A percentile compares a stretch with the other conserved stretches of the same genome.
These are phyloP conservation scores for Lasioglossum villosulum DNA, from an alignment of 2,888 invertebrate genomes.

Conservation along the genomic window DNA sequence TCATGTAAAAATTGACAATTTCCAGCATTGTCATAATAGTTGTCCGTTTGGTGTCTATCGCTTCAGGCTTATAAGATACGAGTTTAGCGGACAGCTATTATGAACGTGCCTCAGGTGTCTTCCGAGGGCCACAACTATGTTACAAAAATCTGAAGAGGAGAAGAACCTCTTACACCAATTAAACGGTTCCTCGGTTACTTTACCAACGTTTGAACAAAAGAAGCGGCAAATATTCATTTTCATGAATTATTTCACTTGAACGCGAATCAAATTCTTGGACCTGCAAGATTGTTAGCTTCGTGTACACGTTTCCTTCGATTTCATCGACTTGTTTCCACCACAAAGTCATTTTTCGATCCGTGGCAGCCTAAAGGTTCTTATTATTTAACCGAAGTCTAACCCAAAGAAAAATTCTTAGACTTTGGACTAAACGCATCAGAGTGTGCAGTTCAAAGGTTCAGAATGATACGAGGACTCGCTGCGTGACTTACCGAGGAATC, in stretches of 20 bases:
- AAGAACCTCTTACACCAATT: background rate
- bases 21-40: background rate
- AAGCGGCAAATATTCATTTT: background rate
- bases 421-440: background rate
- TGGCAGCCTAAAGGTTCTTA: background rate
- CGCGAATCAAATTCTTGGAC: background rate
- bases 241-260: background rate
- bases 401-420: background rate
- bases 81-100: background rate
- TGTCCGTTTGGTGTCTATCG: background rate
- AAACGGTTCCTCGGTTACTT: background rate
- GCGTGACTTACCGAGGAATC: constrained; percentile 47
- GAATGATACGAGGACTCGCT: background rate
- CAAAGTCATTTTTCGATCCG: too few relatives aligned
- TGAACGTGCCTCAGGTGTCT: background rate
- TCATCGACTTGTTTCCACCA: too few relatives aligned
- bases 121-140: background rate
- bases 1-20: background rate
- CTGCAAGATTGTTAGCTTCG: background rate
- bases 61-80: background rate
- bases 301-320: background rate
- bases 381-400: background rate
- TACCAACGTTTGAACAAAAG: too few relatives aligned
- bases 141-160: background rate
- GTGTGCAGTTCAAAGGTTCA: background rate